Evolutionary conservation across 2,888 invertebrate species (phyloP).

Genomic region (Cheilosia pagana): DNA sequence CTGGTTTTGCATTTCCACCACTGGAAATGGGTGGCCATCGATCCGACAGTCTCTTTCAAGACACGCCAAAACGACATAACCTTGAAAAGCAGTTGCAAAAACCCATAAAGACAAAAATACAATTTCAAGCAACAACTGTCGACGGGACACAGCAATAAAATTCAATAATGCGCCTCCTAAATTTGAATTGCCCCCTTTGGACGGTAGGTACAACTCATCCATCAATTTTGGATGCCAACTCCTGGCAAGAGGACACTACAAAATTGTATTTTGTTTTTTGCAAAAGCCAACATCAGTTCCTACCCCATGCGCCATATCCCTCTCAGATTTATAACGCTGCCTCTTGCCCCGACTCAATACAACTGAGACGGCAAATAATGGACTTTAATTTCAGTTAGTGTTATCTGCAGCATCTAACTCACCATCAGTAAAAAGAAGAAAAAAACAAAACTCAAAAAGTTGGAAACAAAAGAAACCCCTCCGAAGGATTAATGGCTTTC

Average conservation of each 20-base stretch:
- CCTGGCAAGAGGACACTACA: no score
- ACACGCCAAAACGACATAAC: no score
- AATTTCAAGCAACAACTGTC: no score
- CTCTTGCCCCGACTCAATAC: neutral
- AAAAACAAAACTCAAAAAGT: constrained; percentile 7
- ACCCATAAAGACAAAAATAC: no score
- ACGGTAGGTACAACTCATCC: neutral
- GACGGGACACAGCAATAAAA: no score
- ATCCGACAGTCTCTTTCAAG: no score
- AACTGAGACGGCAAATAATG: constrained; percentile 34
- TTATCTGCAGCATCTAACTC: constrained; percentile 6
- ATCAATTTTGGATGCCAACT: neutral
- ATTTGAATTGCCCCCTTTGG: no score
- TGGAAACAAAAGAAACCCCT: constrained; percentile 10
- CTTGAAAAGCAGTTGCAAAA: no score
- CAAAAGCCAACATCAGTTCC: neutral
- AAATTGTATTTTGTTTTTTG: neutral
- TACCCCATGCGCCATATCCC: constrained; percentile 4
- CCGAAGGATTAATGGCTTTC: constrained; percentile 18
- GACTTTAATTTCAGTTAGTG: constrained; percentile 45
- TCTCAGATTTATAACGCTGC: constrained; percentile 25
- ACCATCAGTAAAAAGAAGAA: neutral
- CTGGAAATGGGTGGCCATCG: no score
- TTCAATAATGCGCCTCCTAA: no score
- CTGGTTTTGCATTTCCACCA: no score